Conservation (phyloP, 2,113 vertebrate genomes). For the Colistium nudipinnis region DNA sequence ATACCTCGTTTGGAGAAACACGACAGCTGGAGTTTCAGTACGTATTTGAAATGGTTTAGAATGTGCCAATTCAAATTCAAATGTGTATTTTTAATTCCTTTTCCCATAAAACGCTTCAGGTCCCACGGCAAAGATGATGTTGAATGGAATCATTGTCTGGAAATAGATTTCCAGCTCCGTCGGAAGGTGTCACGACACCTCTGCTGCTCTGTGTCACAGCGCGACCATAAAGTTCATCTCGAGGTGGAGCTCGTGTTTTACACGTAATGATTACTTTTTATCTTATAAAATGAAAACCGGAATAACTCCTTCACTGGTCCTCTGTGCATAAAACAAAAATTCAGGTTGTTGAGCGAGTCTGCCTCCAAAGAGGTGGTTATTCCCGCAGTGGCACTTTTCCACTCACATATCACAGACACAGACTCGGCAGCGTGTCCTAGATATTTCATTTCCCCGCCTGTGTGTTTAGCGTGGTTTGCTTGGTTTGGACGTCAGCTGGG, state of each 20-base stretch:
- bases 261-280: slow-evolving; percentile 20
- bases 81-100: neutral
- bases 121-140: neutral
- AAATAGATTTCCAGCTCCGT: slow-evolving; percentile 5
- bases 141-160: slow-evolving; percentile 28
- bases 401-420: neutral
- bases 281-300: slow-evolving; percentile 4
- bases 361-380: too few species aligned
- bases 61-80: neutral
- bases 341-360: too few species aligned
- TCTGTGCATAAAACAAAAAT: neutral
- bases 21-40: neutral
- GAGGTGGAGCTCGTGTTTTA: neutral
- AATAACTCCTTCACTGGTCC: neutral
- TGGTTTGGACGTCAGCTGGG: slow-evolving; percentile 10
- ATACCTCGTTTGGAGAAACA: neutral
- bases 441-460: neutral
- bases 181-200: neutral
- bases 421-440: neutral
- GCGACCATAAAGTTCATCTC: slow-evolving; percentile 19
- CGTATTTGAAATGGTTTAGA: neutral
- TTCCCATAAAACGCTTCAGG: neutral
- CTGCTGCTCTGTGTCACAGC: slow-evolving; percentile 35
- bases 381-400: neutral
- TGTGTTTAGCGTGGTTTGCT: neutral